Base-by-base conservation (phyloP, 2,113 vertebrate genomes). In the Platanista minor region DNA sequence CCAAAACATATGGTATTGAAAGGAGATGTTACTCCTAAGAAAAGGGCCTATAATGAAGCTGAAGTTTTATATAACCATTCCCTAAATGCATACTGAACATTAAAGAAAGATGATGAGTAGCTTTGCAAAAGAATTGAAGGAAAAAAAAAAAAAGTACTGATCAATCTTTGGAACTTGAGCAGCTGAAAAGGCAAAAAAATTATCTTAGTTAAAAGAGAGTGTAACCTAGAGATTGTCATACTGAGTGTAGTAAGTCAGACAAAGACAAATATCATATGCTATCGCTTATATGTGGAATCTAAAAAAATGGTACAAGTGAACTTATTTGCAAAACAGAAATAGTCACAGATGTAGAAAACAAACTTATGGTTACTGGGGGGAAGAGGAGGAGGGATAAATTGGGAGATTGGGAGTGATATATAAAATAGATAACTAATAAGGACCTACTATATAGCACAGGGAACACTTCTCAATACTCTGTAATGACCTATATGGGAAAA, bases 1-100 rank as follows among this genome's bases (percentile, higher is more conserved):
- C 99, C 99, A 12, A 98, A 99, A 87, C 99, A 98, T 95, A 69
- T 98, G 41, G 90, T 98, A 57, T 98, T 99, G 57, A 99, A 99
- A 97, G 94, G 96, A 4, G 98, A 99, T 75, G 98, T 99, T 1
- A 99, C 99, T 54, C 96, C 94, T 71, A 98, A 89, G 62, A 99
- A 98, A 96, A 98, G 96, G 97, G 85, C 94, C 33, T 98, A 98
- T 52, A 99, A 99, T 82, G 98, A 99, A 92, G 98, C 98, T 2
- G 99, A 99, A 99, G 99, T 99, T n/a, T 59, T 98, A 41, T 99
- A 99, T 97, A 99, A 99, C 95, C 98, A 98, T 92, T 99, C 97
- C 90, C 99, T 98, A 96, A 99, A 98, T 0, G 99, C 99, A 87
- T 97, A 99, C 86, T 99, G 98, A 94, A 98, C 99, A 80, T 98